phyloP scores from a whole-genome alignment of 2,113 vertebrate genomes.

The Macheiramphus alcinus region DNA sequence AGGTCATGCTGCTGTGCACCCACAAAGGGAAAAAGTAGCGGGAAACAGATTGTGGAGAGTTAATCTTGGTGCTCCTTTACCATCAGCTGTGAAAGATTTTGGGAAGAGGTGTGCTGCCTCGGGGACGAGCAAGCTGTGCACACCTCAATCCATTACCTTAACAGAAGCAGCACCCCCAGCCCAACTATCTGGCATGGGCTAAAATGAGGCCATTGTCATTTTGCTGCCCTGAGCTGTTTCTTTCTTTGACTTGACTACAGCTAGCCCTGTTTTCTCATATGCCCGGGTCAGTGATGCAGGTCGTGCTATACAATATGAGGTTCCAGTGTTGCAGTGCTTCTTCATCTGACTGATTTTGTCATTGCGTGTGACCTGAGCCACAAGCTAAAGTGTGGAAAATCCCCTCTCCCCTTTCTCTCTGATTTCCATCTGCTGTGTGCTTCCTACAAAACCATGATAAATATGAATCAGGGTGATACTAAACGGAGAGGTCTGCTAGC shows the following conservation, averaged over 20 bases:
- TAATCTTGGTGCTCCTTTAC: background rate
- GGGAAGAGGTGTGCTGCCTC: background rate
- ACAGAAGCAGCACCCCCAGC: background rate
- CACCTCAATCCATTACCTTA: background rate
- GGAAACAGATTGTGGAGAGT: background rate
- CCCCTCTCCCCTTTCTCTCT: background rate
- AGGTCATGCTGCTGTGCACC: background rate
- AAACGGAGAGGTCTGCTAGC: background rate
- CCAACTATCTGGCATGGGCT: background rate
- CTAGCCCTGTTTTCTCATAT: background rate
- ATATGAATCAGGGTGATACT: background rate
- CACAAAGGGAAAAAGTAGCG: background rate
- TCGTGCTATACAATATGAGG: background rate
- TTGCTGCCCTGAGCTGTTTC: background rate
- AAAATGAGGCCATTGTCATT: background rate
- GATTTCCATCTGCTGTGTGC: background rate
- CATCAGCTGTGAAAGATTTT: background rate
- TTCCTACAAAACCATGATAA: background rate
- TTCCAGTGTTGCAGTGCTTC: background rate
- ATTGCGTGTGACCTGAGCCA: background rate
- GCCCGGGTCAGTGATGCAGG: fast-evolving
- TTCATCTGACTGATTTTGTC: background rate
- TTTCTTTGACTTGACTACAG: background rate
- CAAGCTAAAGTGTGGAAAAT: background rate
- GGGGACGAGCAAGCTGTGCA: background rate